Percentiles rank a stretch among this genome's conserved stretches.
These are phyloP conservation scores for Patella caerulea DNA, from an alignment of 2,888 invertebrate genomes.

Conservation along the genomic window DNA sequence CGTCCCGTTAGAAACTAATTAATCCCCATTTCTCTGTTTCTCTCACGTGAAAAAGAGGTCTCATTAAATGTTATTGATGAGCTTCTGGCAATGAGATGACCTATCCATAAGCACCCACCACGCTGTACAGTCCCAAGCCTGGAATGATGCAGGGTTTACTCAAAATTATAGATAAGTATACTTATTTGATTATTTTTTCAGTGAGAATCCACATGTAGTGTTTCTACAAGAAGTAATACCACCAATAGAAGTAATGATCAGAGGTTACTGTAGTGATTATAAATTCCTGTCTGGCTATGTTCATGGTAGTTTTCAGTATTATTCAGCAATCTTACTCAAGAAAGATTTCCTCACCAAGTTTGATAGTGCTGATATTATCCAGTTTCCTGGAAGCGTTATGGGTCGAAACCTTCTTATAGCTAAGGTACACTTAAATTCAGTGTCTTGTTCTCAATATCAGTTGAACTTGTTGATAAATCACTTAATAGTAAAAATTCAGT, in stretches of 20 bases:
- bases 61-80: too few species aligned
- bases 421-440: too few species aligned
- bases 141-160: too few species aligned
- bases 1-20: too few species aligned
- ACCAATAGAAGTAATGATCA: conserved; percentile 71
- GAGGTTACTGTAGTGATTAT: conserved; percentile 63
- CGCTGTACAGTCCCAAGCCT: too few species aligned
- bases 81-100: too few species aligned
- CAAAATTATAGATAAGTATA: not conserved
- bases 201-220: conserved; percentile 75
- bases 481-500: too few species aligned
- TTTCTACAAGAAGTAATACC: conserved; percentile 77
- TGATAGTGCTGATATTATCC: not conserved
- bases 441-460: too few species aligned
- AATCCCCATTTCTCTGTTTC: too few species aligned
- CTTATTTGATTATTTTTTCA: conserved; percentile 52
- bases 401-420: not conserved
- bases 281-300: conserved; percentile 43
- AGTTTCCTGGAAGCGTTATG: not conserved
- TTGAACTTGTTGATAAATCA: too few species aligned
- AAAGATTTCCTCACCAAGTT: not conserved
- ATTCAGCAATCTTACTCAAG: conserved; percentile 6
- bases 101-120: too few species aligned
- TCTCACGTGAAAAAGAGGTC: too few species aligned
- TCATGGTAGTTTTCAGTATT: not conserved